Evolutionary conservation across 2,113 vertebrate genomes (phyloP), one percentile per base, ranked within the genome.

Genomic region (Istiophorus platypterus): DNA sequence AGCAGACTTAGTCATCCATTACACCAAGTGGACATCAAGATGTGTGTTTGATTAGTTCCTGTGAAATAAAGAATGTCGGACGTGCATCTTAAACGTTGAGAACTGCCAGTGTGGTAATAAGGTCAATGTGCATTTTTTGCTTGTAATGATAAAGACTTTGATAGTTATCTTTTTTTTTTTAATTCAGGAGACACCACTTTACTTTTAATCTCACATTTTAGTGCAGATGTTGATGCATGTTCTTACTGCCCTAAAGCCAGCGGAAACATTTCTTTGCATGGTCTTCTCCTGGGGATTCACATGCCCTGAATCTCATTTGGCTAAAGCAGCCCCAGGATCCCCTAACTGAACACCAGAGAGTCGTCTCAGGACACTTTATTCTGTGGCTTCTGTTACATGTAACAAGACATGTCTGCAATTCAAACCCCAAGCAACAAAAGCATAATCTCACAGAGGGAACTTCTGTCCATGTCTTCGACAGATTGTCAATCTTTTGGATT

Each of bases 271-370:
- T 42, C 63, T 57, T 52, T 52, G n/a, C 80, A 64, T 59, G 47
- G 18, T 63, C 15, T 56, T 27, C 85, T 65, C 37, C 1, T 15
- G 37, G 72, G 68, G 22, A 41, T 61, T 45, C 14, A 26, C 45
- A 41, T 66, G 59, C 22, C 76, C 76, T 49, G 15, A 42, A 49
- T 82, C 80, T 47, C 12, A n/a, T 65, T 78, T 47, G 72, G 20
- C 72, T 57, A 31, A 42, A 81, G 59, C 45, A 27, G 57, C 74
- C 41, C 13, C 13, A 31, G 7, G 65, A 47, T 54, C 65, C 5
- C 3, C 39, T 52, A 26, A 39, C 41, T 14, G 18, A 54, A n/a
- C 72, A 37, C 78, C 34, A 61, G 64, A 72, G 34, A 70, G 57
- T 0, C 11, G 45, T 75, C 17, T 49, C 37, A 56, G 80, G 75